Conservation (phyloP, 2,888 invertebrate species). For the Autographa gamma region DNA sequence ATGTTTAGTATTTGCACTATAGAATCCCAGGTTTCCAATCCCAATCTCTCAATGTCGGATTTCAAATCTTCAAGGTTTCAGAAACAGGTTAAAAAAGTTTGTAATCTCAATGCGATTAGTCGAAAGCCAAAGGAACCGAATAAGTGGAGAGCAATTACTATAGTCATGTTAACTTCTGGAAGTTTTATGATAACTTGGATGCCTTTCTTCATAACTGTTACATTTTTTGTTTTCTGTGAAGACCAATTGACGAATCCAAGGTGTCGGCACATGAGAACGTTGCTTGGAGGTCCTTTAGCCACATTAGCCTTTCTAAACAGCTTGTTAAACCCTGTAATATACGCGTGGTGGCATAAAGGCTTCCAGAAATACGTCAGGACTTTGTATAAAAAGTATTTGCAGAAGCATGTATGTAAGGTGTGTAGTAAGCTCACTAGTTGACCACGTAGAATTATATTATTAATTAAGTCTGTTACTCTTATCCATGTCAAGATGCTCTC, state of each 20-base stretch:
- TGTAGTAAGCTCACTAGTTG: conserved; percentile 9
- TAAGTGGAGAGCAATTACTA: conserved; percentile 90
- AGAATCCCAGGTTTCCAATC: conserved; percentile 63
- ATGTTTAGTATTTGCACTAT: conserved; percentile 74
- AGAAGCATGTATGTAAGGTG: conserved; percentile 55
- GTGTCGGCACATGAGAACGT: conserved; percentile 83
- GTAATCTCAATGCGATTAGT: conserved; percentile 44
- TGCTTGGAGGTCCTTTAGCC: conserved; percentile 89
- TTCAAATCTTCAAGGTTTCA: conserved; percentile 45
- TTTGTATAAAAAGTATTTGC: conserved; percentile 69
- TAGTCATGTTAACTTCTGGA: conserved; percentile 90
- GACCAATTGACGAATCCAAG: conserved; percentile 78
- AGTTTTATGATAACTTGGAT: conserved; percentile 90
- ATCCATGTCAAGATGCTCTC: conserved; percentile 35
- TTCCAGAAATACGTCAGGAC: conserved; percentile 86
- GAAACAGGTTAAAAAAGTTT: conserved; percentile 49
- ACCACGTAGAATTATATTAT: not conserved
- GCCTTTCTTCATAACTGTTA: conserved; percentile 89
- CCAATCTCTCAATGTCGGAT: conserved; percentile 54
- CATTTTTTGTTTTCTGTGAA: conserved; percentile 87
- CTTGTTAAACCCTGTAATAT: conserved; percentile 90
- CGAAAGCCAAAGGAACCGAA: conserved; percentile 75
- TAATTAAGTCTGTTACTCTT: not conserved
- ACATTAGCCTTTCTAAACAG: conserved; percentile 90
- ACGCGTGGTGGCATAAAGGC: conserved; percentile 92